Base-by-base conservation (phyloP, 1,140 invertebrate genomes). In the Triops cancriformis region DNA sequence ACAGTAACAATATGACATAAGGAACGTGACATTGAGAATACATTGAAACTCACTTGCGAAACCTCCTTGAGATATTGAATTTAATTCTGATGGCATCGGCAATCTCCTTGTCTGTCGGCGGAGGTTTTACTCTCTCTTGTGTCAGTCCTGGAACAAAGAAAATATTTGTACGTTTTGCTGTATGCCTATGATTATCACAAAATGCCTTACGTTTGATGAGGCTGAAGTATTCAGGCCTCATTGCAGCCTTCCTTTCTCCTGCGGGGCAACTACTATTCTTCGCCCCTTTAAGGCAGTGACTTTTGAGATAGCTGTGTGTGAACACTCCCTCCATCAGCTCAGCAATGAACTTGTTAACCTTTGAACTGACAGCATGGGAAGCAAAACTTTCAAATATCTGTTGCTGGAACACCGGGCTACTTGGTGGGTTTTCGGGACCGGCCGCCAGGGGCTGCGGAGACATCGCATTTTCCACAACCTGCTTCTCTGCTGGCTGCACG, bases 371-470 rank as follows among this genome's bases (percentile, higher is more conserved):
- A 45, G 43, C 43, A 45, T 45, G 1, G 43, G 43, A 45, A 45
- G 43, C 43, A 45, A 45, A 10, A 10, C 43, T 45, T 45, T 45
- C 43, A 18, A 45, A 45, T 45, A 45, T 45, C 43, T 45, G 43
- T 45, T 45, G 43, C 43, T 45, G 43, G 43, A 45, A 45, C 43
- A 45, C 43, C 43, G 43, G 43, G 43, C 43, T 45, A 45, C 43
- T 45, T 45, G 74, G 45, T 26, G 74, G 37, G 27, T 27, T 12
- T 37, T 75, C 74, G 74, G 74, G 74, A 75, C 74, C 31, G 23
- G 74, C 43, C 31, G 73, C 73, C 26, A 73, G 74, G 74, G 43
- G 74, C 26, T 31, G 74, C 74, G 43, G 43, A 45, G 43, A 45
- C 43, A 45, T 45, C 43, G 43, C 43, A 45, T 45, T 45, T 45